These are phyloP conservation scores for Euplagia quadripunctaria DNA, from an alignment of 2,888 invertebrate species.

Conservation along the genomic window DNA sequence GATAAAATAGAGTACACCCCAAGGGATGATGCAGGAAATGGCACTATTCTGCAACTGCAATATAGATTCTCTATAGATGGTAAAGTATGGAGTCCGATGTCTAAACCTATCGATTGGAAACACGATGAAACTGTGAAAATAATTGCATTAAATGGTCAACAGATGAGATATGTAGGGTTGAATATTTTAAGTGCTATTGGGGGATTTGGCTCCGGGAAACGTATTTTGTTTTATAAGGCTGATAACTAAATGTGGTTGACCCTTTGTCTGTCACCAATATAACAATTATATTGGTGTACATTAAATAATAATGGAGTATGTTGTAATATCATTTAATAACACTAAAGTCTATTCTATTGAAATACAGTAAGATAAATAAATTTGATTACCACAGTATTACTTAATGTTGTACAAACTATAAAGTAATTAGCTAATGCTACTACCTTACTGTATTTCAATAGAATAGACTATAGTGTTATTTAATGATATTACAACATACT, in stretches of 20 bases:
- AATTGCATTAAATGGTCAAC: constrained; percentile 56
- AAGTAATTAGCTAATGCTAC: background rate
- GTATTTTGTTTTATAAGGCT: constrained; percentile 61
- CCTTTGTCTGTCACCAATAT: too few relatives aligned
- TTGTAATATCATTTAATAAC: too few relatives aligned
- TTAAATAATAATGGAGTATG: too few relatives aligned
- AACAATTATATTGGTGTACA: too few relatives aligned
- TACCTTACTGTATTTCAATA: background rate
- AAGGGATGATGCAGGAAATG: constrained; percentile 72
- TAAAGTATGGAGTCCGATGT: constrained; percentile 62
- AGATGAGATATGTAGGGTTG: constrained; percentile 67
- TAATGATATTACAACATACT: background rate
- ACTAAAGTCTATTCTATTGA: too few relatives aligned
- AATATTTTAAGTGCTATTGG: constrained; percentile 66
- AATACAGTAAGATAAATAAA: too few relatives aligned
- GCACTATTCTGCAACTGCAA: constrained; percentile 68
- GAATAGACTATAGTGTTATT: background rate
- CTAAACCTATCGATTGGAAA: constrained; percentile 59
- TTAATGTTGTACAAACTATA: too few relatives aligned
- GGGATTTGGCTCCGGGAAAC: constrained; percentile 73
- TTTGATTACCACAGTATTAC: too few relatives aligned
- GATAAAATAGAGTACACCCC: constrained; percentile 73
- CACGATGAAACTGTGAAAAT: constrained; percentile 62
- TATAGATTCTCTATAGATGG: constrained; percentile 67
- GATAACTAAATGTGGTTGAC: background rate